Evolutionary conservation across 2,113 vertebrate species (phyloP).

Genomic region (Mustelus asterias): DNA sequence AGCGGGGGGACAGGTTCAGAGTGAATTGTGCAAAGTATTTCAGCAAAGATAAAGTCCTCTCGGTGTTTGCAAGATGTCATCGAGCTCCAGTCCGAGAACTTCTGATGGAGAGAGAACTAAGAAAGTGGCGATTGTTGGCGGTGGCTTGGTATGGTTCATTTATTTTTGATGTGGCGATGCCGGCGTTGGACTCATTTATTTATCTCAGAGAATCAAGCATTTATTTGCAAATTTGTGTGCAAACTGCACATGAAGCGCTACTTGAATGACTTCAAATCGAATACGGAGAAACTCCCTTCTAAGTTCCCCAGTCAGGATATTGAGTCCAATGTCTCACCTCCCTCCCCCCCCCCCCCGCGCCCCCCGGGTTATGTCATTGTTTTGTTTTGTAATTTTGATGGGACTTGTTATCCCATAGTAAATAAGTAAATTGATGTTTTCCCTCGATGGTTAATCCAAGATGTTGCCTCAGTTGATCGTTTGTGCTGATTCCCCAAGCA

Average conservation of each 20-base stretch:
- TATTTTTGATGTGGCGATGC: too few relatives aligned
- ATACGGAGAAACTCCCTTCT: background rate
- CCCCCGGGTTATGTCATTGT: background rate
- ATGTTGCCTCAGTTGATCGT: background rate
- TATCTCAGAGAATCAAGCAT: background rate
- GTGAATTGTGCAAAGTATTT: background rate
- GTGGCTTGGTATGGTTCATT: background rate
- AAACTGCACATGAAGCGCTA: background rate
- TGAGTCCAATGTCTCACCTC: background rate
- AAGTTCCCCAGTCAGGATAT: background rate
- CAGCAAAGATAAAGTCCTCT: too few relatives aligned
- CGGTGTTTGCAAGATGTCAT: background rate
- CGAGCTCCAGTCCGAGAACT: background rate
- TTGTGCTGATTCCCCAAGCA: background rate
- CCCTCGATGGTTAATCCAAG: too few relatives aligned
- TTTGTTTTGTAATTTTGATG: background rate
- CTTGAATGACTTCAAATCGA: background rate
- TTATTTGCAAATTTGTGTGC: background rate
- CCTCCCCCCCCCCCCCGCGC: too few relatives aligned
- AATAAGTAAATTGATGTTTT: background rate
- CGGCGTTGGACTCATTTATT: too few relatives aligned
- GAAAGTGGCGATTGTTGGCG: conserved; percentile 29
- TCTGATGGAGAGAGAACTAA: background rate
- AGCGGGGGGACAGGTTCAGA: background rate
- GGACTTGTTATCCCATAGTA: background rate